Evolutionary conservation across 2,113 vertebrate genomes (phyloP).

Genomic region (Nycticorax nycticorax): DNA sequence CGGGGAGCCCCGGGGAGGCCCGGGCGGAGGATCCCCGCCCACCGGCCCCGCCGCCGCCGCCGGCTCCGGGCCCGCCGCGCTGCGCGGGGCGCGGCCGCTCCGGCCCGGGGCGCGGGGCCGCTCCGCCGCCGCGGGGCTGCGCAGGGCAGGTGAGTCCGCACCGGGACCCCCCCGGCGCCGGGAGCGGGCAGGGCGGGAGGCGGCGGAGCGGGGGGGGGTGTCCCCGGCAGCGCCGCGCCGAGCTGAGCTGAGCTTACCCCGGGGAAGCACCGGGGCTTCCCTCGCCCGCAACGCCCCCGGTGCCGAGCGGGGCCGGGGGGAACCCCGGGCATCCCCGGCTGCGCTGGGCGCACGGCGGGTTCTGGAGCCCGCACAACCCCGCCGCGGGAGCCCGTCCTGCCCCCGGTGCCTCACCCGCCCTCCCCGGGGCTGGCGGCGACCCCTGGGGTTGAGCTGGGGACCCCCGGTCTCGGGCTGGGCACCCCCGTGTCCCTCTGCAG

Average conservation of each 20-base stretch:
- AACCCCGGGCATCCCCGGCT: slow-evolving; percentile 30
- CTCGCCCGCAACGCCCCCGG: slow-evolving; percentile 29
- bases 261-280: slow-evolving; percentile 42
- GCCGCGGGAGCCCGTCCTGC: background rate
- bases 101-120: slow-evolving; percentile 25
- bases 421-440: background rate
- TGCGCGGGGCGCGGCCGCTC: slow-evolving; percentile 25
- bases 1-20: slow-evolving; percentile 19
- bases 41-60: background rate
- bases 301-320: background rate
- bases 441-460: background rate
- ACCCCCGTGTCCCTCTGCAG: background rate
- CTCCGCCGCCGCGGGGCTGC: background rate
- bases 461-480: background rate
- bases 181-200: background rate
- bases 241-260: background rate
- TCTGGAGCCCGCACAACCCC: background rate
- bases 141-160: slow-evolving; percentile 6
- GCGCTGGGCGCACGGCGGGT: background rate
- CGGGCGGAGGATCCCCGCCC: background rate
- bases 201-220: background rate
- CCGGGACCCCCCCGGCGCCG: background rate
- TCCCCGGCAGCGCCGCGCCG: background rate
- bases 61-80: background rate
- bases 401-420: background rate